A percentile compares a stretch with the other conserved stretches of the same genome.
These are phyloP conservation scores for Campylorhamphus procurvoides DNA, from an alignment of 2,113 vertebrate species.

Conservation along the genomic window DNA sequence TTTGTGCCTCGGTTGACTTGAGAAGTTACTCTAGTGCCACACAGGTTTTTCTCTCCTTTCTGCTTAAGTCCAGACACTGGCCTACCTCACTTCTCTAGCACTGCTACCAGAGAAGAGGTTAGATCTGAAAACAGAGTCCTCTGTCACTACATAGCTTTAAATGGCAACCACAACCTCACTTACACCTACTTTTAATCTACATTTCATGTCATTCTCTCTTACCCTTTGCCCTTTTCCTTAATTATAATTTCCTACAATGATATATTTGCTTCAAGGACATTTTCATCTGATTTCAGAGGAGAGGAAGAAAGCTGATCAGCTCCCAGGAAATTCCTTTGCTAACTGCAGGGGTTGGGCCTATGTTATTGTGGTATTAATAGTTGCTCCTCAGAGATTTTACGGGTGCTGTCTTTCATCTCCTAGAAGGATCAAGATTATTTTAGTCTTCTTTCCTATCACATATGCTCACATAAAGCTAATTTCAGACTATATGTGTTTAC, in stretches of 20 bases:
- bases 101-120: neutral
- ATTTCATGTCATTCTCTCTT: neutral
- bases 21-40: neutral
- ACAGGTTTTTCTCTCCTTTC: neutral
- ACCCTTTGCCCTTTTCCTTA: neutral
- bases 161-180: neutral
- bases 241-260: neutral
- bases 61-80: neutral
- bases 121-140: neutral
- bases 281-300: neutral
- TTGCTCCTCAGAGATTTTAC: neutral
- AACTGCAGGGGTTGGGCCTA: neutral
- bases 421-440: neutral
- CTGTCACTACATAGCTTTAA: neutral
- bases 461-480: neutral
- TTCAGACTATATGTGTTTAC: neutral
- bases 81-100: neutral
- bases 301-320: constrained; percentile 21
- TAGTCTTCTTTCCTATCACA: neutral
- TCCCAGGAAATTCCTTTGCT: constrained; percentile 40
- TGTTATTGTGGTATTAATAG: constrained; percentile 9
- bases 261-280: neutral
- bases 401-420: neutral
- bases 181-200: neutral
- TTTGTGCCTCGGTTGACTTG: neutral